Conservation (phyloP, 2,113 vertebrate genomes). For the Collichthys lucidus region DNA sequence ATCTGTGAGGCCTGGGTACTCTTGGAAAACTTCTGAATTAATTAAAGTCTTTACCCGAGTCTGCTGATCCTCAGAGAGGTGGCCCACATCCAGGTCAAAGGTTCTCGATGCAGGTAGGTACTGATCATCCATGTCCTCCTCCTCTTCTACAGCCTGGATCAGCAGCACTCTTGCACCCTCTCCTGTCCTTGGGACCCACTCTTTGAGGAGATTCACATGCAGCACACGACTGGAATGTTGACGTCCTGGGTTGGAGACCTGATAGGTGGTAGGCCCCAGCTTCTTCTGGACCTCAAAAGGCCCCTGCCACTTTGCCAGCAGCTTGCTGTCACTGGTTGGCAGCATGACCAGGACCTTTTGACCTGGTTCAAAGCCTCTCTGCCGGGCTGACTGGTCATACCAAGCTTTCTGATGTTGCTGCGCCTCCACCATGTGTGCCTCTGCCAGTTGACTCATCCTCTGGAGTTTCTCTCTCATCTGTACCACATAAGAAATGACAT, state of each 20-base stretch:
- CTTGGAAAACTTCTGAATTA: too few relatives aligned
- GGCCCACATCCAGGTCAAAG: too few relatives aligned
- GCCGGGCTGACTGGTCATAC: not conserved
- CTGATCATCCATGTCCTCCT: too few relatives aligned
- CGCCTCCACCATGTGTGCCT: not conserved
- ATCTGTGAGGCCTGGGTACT: too few relatives aligned
- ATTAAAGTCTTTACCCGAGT: too few relatives aligned
- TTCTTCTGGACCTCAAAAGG: not conserved
- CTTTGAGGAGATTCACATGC: too few relatives aligned
- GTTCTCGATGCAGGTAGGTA: too few relatives aligned
- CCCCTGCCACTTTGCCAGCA: not conserved
- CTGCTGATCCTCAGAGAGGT: too few relatives aligned
- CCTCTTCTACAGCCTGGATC: too few relatives aligned
- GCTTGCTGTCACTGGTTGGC: not conserved
- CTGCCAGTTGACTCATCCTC: not conserved
- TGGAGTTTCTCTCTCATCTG: conserved; percentile 18
- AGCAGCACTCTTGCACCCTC: too few relatives aligned
- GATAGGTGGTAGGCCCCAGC: not conserved
- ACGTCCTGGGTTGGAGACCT: not conserved
- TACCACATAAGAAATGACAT: not conserved
- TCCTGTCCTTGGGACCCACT: too few relatives aligned
- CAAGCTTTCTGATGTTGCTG: not conserved
- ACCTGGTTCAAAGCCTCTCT: not conserved
- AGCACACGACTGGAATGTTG: not conserved
- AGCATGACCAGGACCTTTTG: not conserved